Percentiles rank a stretch among this genome's conserved stretches.
These are phyloP conservation scores for Antheraea pernyi DNA, from an alignment of 1,140 invertebrate genomes.

Conservation along the genomic window DNA sequence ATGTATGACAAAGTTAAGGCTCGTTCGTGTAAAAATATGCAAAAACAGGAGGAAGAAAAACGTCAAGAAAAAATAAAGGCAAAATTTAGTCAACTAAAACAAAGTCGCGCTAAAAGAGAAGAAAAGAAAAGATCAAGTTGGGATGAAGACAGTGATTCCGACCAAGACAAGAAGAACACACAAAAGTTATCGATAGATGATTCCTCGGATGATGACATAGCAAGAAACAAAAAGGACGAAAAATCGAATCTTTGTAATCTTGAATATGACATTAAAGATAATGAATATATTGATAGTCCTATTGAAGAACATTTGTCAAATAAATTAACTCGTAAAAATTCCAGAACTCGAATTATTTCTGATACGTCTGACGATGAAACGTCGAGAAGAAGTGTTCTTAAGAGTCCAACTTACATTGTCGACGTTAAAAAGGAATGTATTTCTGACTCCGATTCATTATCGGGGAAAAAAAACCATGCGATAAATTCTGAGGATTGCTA, in stretches of 20 bases:
- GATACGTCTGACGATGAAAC: constrained; percentile 81
- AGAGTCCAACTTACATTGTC: constrained; percentile 59
- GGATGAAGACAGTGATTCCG: constrained; percentile 89
- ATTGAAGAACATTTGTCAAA: constrained; percentile 66
- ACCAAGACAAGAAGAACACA: constrained; percentile 69
- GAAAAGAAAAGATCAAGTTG: constrained; percentile 94
- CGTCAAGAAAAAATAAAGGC: constrained; percentile 92
- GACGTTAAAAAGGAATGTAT: constrained; percentile 68
- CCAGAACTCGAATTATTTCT: constrained; percentile 80
- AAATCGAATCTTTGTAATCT: constrained; percentile 71
- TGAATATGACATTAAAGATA: constrained; percentile 63
- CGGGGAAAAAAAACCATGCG: constrained; percentile 44
- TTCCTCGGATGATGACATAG: constrained; percentile 79
- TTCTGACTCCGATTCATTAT: constrained; percentile 74
- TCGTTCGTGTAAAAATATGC: constrained; percentile 94
- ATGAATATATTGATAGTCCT: constrained; percentile 54
- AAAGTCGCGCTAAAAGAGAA: constrained; percentile 90
- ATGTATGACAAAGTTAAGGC: constrained; percentile 99
- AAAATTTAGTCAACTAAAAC: constrained; percentile 93
- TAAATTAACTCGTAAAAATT: constrained; percentile 79
- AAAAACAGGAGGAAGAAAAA: constrained; percentile 94
- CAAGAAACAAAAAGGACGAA: constrained; percentile 57
- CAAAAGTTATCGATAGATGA: constrained; percentile 79
- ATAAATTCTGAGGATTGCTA: constrained; percentile 49
- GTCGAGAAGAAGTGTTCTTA: constrained; percentile 60